Evolutionary conservation across 2,113 vertebrate species (phyloP).

Genomic region (Cavia porcellus): DNA sequence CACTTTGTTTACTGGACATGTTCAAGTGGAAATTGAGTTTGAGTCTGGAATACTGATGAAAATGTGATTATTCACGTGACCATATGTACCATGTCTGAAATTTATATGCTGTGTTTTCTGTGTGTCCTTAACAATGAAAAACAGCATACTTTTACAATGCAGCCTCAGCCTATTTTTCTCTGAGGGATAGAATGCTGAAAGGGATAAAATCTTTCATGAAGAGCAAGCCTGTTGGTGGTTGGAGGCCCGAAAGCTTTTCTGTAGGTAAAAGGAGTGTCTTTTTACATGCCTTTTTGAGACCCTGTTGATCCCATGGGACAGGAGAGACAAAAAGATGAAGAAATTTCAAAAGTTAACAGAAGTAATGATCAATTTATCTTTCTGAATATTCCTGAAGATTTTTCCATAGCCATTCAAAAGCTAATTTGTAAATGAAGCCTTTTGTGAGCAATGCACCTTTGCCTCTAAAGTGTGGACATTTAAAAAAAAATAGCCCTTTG

Average conservation of each 20-base stretch:
- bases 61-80: not conserved
- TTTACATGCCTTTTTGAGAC: conserved; percentile 55
- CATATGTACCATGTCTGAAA: not conserved
- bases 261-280: conserved; percentile 37
- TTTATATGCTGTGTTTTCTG: not conserved
- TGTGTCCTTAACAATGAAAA: not conserved
- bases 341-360: conserved; percentile 39
- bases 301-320: not conserved
- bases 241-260: conserved; percentile 33
- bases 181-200: not conserved
- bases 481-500: not conserved
- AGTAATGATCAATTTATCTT: not conserved
- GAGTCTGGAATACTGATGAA: not conserved
- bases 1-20: conserved; percentile 41
- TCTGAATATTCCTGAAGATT: conserved; percentile 19
- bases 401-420: conserved; percentile 20
- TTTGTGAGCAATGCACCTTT: conserved; percentile 21
- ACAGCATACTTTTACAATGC: not conserved
- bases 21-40: conserved; percentile 42
- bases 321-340: not conserved
- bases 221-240: not conserved
- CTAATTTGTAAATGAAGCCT: conserved; percentile 40
- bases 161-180: not conserved
- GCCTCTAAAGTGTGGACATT: conserved; percentile 31
- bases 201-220: conserved; percentile 27